phyloP scores from a whole-genome alignment of 2,113 vertebrate species.

The Bos taurus region ARS-UCD2.0 NC_037329.1:9922501-9923000 shows the following conservation, averaged over 20 bases:
- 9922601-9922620: conserved; percentile 67
- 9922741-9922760: conserved; percentile 55
- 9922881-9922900: conserved; percentile 50
- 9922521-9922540: conserved; percentile 73
- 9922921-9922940: conserved; percentile 67
- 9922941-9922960: conserved; percentile 49
- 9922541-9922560: conserved; percentile 70
- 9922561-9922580: conserved; percentile 66
- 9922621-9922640: conserved; percentile 73
- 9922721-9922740: conserved; percentile 66
- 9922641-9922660: conserved; percentile 71
- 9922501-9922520: conserved; percentile 67
- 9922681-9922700: conserved; percentile 68
- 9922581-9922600: conserved; percentile 68
- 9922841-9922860: conserved; percentile 44
- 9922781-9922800: conserved; percentile 65
- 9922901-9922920: conserved; percentile 58
- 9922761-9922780: conserved; percentile 70
- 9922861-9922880: conserved; percentile 49
- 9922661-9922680: conserved; percentile 74
- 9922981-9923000: conserved; percentile 43
- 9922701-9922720: conserved; percentile 74
- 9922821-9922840: conserved; percentile 39
- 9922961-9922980: conserved; percentile 8
- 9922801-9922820: conserved; percentile 63